Base-by-base conservation (phyloP, 2,888 invertebrate genomes). In the Drosophila hamatofila region DNA sequence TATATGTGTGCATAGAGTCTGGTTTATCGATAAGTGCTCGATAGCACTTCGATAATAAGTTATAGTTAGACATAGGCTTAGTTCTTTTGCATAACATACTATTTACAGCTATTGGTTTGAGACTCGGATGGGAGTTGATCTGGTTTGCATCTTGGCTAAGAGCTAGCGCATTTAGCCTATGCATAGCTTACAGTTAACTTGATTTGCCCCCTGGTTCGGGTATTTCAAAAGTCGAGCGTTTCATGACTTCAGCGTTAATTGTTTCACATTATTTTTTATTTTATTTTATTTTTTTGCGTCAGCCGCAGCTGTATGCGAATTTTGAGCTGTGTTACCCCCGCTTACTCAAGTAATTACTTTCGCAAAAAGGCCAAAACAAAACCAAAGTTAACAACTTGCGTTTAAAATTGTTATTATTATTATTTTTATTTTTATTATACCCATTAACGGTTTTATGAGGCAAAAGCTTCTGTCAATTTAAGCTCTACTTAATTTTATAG, bases 321-420 rank as follows among this genome's bases (percentile, higher is more conserved):
- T 63, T 62, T 23, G 11, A 35, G 63, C 37, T 18, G 39, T 58
- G 30, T 63, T 58, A 52, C 35, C 12, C 27, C 30, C 30, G 42
- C 60, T 61, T 63, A 39, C 46, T 52, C 57, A 42, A 42, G 46
- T 69, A 74, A 74, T 74, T 74, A 35, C 69, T 57, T 60, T 44
- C 41, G 23, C 23, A 54, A 44, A 44, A 44, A 23, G 23, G 44
- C 23, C 23, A 42, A 44, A 44, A 44, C 23, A 44, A 46, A 46
- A 39, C 42, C 48, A 57, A 51, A 30, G 67, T 44, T 41, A 60
- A 63, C 61, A 66, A 42, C 41, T 61, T 54, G 46, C 33, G 48
- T 23, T 64, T 60, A 51, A 58, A 51, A 30, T 44, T 51, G 63
- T 46, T 18, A 35, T 30, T 48, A 51, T 41, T 30, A 30, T 30